phyloP scores from a whole-genome alignment of 2,888 invertebrate genomes.

The Amorpha juglandis region DNA sequence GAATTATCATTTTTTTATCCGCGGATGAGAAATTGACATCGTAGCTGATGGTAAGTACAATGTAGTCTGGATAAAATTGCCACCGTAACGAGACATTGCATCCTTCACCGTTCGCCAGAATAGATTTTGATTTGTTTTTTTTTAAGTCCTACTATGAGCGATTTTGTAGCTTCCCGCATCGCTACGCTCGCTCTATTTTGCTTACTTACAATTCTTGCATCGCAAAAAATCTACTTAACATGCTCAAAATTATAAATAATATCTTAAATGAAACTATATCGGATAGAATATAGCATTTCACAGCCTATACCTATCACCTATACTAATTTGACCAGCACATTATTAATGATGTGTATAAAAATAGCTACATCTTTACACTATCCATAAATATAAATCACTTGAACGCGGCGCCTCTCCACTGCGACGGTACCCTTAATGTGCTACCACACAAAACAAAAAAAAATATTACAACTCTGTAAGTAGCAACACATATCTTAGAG shows the following conservation, averaged over 20 bases:
- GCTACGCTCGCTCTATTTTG: background rate
- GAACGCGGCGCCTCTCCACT: background rate
- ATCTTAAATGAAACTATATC: background rate
- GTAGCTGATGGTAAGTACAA: too few species aligned
- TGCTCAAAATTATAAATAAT: background rate
- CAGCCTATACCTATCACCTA: slow-evolving; percentile 12
- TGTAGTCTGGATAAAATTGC: too few species aligned
- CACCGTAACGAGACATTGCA: too few species aligned
- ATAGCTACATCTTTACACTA: background rate
- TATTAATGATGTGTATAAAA: background rate
- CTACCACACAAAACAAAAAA: background rate
- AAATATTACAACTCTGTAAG: background rate
- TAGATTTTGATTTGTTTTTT: too few species aligned
- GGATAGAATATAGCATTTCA: slow-evolving; percentile 4
- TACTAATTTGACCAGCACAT: slow-evolving; percentile 3
- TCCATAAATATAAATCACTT: background rate
- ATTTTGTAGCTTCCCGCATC: background rate
- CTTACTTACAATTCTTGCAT: background rate
- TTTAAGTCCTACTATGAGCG: background rate
- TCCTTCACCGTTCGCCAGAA: too few species aligned
- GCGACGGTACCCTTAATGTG: background rate
- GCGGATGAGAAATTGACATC: too few species aligned
- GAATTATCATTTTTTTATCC: too few species aligned
- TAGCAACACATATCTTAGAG: too few species aligned
- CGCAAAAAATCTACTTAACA: background rate